Evolutionary conservation across 2,888 invertebrate genomes (phyloP).

Genomic region (Harpalus rubripes): DNA sequence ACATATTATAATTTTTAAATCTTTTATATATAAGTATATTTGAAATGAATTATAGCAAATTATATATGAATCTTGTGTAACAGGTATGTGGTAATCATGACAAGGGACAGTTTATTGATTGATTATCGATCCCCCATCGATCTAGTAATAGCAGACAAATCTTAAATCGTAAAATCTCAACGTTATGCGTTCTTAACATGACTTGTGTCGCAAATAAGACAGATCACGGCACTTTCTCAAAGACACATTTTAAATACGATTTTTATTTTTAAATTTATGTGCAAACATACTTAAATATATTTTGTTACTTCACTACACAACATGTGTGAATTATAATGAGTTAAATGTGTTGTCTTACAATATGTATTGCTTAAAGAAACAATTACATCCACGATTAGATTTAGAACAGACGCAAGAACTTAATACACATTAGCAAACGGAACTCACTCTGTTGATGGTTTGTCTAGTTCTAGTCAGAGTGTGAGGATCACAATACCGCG

Average conservation of each 20-base stretch:
- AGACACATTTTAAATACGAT: constrained; percentile 67
- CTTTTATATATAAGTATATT: background rate
- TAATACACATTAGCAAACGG: constrained; percentile 53
- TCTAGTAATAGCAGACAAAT: constrained; percentile 24
- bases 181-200: constrained; percentile 55
- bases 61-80: background rate
- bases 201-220: constrained; percentile 64
- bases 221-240: constrained; percentile 67
- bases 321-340: constrained; percentile 64
- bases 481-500: constrained; percentile 70
- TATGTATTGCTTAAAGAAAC: constrained; percentile 61
- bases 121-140: background rate
- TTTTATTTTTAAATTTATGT: constrained; percentile 64
- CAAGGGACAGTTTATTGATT: background rate
- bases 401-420: constrained; percentile 59
- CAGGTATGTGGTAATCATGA: background rate
- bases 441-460: constrained; percentile 59
- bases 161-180: constrained; percentile 60
- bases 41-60: background rate
- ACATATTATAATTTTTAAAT: too few relatives aligned
- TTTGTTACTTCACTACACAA: constrained; percentile 63
- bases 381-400: constrained; percentile 53
- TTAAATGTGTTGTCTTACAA: constrained; percentile 56
- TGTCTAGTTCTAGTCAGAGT: constrained; percentile 67
- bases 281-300: constrained; percentile 66